phyloP scores from a whole-genome alignment of 2,113 vertebrate genomes.

The Oreochromis tanganicae region DNA sequence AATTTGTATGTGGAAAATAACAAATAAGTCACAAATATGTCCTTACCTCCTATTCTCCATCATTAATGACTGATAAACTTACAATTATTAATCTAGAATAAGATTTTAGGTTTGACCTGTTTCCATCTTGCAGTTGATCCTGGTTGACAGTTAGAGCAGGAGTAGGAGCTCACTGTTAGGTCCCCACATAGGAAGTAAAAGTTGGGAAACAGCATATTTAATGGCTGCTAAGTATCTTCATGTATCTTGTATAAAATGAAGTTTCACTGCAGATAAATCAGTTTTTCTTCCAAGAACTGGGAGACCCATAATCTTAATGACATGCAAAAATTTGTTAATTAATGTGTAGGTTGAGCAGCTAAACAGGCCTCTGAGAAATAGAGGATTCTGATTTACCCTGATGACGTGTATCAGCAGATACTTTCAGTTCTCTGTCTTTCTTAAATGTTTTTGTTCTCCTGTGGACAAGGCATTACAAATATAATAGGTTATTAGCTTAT shows the following conservation, averaged over 20 bases:
- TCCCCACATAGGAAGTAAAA: not conserved
- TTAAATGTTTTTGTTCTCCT: rapidly evolving
- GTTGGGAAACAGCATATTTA: not conserved
- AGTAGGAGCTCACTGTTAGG: not conserved
- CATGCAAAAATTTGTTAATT: not conserved
- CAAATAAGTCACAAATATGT: not conserved
- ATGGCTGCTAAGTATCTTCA: not conserved
- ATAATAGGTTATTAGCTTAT: not conserved
- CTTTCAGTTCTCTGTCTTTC: not conserved
- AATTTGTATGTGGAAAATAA: not conserved
- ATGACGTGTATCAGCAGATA: rapidly evolving
- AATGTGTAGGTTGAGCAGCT: not conserved
- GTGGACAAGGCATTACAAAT: not conserved
- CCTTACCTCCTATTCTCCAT: not conserved
- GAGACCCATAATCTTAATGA: not conserved
- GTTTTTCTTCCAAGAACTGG: not conserved
- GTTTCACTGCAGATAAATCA: not conserved
- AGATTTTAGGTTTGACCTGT: not conserved
- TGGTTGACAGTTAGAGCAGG: not conserved
- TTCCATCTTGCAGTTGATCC: not conserved
- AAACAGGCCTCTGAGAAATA: not conserved
- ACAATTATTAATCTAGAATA: not conserved
- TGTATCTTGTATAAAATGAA: not conserved
- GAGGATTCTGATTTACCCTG: not conserved
- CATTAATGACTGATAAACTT: not conserved